phyloP scores from a whole-genome alignment of 1,140 invertebrate genomes.

The Thrips palmi region DNA sequence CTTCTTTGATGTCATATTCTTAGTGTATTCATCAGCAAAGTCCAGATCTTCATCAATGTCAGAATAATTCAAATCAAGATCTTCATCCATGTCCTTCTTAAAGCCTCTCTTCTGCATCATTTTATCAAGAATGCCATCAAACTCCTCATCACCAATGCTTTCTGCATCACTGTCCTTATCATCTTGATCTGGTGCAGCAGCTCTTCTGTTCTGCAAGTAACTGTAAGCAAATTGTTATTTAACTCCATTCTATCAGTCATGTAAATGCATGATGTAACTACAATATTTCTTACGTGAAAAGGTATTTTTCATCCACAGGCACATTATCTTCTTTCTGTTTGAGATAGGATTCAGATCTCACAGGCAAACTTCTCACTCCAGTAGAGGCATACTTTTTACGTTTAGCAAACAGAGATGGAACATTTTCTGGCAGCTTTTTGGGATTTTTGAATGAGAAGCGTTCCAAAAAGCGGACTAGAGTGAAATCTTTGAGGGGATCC shows the following conservation, averaged over 20 bases:
- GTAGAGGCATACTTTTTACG: conserved; percentile 39
- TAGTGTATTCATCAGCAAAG: conserved; percentile 17
- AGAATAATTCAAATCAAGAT: conserved; percentile 33
- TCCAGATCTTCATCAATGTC: conserved; percentile 26
- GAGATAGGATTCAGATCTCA: conserved; percentile 49
- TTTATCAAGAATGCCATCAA: conserved; percentile 59
- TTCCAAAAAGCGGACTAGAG: conserved; percentile 74
- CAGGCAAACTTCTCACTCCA: conserved; percentile 37
- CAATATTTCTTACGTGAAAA: conserved; percentile 42
- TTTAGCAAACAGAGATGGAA: conserved; percentile 34
- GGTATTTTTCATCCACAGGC: conserved; percentile 64
- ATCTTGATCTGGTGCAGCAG: conserved; percentile 17
- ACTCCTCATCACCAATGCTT: conserved; percentile 77
- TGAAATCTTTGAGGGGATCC: conserved; percentile 85
- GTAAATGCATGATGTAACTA: conserved; percentile 15
- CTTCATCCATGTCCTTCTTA: conserved; percentile 18
- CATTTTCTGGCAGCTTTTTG: conserved; percentile 43
- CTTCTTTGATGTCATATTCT: conserved; percentile 18
- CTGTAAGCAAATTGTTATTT: conserved; percentile 10
- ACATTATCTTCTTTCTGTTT: conserved; percentile 45
- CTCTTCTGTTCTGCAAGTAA: conserved; percentile 20
- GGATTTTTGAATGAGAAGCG: conserved; percentile 94
- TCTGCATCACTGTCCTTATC: conserved; percentile 41
- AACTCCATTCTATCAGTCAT: neutral
- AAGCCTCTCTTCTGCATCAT: conserved; percentile 33